A percentile compares a stretch with the other conserved stretches of the same genome.
Conservation (phyloP, 2,797 vertebrate genomes). For the Distichodus sexfasciatus region DNA sequence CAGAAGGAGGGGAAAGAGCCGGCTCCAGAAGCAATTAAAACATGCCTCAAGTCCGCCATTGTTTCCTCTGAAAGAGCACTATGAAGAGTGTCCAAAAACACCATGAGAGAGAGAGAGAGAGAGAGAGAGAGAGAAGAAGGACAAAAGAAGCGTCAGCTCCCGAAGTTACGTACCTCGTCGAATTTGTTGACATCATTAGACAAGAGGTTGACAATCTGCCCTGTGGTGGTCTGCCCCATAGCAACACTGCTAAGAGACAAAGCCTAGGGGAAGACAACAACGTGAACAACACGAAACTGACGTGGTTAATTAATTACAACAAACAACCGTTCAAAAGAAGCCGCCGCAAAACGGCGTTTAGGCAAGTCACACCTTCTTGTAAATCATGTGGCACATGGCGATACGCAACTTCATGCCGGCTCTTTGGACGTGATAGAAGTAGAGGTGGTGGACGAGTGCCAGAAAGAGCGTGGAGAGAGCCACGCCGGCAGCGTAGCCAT, state of each 20-base stretch:
- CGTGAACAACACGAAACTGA: no score
- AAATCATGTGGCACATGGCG: slow-evolving; percentile 94
- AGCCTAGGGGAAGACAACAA: slow-evolving; percentile 70
- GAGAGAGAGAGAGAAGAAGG: neutral
- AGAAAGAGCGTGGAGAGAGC: slow-evolving; percentile 74
- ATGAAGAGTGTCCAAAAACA: neutral
- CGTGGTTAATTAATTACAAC: no score
- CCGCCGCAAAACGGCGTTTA: neutral
- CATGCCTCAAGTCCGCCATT: neutral
- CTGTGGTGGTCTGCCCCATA: slow-evolving; percentile 90
- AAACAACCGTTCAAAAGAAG: no score
- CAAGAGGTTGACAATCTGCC: slow-evolving; percentile 93
- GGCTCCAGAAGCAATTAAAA: neutral
- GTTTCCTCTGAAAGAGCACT: neutral
- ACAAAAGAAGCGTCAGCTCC: neutral
- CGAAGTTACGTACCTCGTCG: slow-evolving; percentile 78
- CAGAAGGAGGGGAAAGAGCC: neutral
- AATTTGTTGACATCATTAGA: slow-evolving; percentile 95
- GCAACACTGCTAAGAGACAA: slow-evolving; percentile 84
- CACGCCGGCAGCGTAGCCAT: slow-evolving; percentile 72
- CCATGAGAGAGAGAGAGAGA: neutral
- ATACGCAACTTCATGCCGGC: slow-evolving; percentile 87
- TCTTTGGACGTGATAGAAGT: slow-evolving; percentile 84
- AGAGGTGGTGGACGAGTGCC: slow-evolving; percentile 81
- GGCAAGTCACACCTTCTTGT: slow-evolving; percentile 80